Evolutionary conservation across 1,140 invertebrate genomes (phyloP).

Genomic region (Apis mellifera): DNA sequence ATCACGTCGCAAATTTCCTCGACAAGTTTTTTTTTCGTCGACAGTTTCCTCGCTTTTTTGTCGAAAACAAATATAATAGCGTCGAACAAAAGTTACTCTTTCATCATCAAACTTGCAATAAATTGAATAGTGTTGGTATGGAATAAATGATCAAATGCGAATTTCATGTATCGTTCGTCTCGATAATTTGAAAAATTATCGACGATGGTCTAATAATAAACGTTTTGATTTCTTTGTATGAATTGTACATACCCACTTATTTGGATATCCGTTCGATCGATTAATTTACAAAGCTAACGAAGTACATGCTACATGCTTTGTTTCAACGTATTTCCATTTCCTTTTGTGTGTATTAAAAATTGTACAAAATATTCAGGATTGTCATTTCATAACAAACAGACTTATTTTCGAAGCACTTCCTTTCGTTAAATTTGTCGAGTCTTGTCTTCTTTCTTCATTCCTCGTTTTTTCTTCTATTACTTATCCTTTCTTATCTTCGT

Average conservation of each 20-base stretch:
- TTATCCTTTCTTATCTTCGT: not conserved
- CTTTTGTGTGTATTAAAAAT: not conserved
- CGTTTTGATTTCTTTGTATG: not conserved
- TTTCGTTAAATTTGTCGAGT: constrained; percentile 29
- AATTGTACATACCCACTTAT: not conserved
- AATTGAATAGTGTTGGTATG: no score
- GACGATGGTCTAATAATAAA: not conserved
- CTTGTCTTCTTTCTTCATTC: not conserved
- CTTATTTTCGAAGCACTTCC: not conserved
- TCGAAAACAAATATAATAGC: not conserved
- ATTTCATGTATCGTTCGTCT: not conserved
- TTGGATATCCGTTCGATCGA: not conserved
- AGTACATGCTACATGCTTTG: constrained; percentile 23
- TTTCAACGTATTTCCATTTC: constrained; percentile 9
- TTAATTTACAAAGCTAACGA: not conserved
- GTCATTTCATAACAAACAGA: no score
- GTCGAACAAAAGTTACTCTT: not conserved
- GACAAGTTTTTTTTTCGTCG: constrained; percentile 34
- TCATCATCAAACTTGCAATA: no score
- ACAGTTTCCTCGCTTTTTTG: no score
- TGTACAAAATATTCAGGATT: not conserved
- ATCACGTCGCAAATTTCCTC: constrained; percentile 13
- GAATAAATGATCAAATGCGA: no score
- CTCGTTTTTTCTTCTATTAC: not conserved
- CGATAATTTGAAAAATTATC: not conserved